Percentiles rank a stretch among this genome's conserved stretches.
Evolutionary conservation across 2,888 invertebrate species (phyloP).

Genomic region (Emmelina monodactyla): DNA sequence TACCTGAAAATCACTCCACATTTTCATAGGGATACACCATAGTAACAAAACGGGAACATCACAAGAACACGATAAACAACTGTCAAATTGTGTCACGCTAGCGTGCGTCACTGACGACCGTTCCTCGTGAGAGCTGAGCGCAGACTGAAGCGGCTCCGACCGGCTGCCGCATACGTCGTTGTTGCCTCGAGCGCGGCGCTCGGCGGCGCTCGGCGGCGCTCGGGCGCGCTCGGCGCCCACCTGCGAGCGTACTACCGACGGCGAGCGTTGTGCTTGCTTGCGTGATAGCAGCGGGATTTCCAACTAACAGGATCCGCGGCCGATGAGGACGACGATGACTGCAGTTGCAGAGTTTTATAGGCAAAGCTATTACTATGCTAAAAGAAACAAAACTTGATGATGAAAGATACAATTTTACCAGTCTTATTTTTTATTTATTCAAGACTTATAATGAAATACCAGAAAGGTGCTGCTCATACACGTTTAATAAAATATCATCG

Average conservation of each 20-base stretch:
- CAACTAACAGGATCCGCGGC: too few species aligned
- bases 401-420: too few species aligned
- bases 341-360: too few species aligned
- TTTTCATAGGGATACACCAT: slow-evolving; percentile 66
- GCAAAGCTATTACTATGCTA: too few species aligned
- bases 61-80: slow-evolving; percentile 64
- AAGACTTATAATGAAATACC: too few species aligned
- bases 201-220: slow-evolving; percentile 23
- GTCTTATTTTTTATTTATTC: too few species aligned
- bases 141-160: slow-evolving; percentile 41
- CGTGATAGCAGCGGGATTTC: too few species aligned
- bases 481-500: too few species aligned
- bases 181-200: slow-evolving; percentile 10
- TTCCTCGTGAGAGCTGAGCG: slow-evolving; percentile 48
- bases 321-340: too few species aligned
- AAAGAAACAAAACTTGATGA: too few species aligned
- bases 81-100: slow-evolving; percentile 56
- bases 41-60: slow-evolving; percentile 64
- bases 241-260: slow-evolving; percentile 40
- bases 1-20: slow-evolving; percentile 67
- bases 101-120: slow-evolving; percentile 51
- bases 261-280: slow-evolving; percentile 9
- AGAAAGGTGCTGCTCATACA: too few species aligned
- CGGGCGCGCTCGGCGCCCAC: slow-evolving; percentile 38
- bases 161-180: slow-evolving; percentile 13